Conservation (phyloP, 2,113 vertebrate genomes). For the Colius striatus region DNA sequence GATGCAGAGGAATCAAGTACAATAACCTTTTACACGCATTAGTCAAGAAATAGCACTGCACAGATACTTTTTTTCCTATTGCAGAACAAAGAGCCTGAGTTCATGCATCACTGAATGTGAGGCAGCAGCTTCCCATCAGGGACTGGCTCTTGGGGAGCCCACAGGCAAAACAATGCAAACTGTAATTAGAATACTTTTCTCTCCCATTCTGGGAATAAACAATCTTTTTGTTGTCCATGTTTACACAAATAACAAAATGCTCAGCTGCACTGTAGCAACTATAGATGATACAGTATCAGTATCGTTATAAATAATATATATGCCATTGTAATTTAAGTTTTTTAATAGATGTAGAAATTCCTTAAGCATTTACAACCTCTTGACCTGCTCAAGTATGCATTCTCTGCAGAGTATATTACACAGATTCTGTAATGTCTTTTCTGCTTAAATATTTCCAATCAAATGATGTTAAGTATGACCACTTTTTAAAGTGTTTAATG, state of each 20-base stretch:
- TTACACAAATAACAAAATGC: constrained; percentile 65
- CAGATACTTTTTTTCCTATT: background rate
- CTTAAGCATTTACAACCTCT: background rate
- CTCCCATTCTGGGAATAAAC: constrained; percentile 23
- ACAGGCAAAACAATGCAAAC: constrained; percentile 36
- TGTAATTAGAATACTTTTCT: constrained; percentile 46
- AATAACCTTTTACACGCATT: constrained; percentile 35
- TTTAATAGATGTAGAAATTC: constrained; percentile 39
- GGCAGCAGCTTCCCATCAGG: constrained; percentile 30
- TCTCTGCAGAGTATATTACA: background rate
- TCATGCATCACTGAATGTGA: constrained; percentile 23
- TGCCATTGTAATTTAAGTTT: background rate
- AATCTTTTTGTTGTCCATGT: constrained; percentile 59
- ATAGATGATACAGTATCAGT: background rate
- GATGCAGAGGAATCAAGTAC: constrained; percentile 50
- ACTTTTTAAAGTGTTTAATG: background rate
- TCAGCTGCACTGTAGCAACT: constrained; percentile 23
- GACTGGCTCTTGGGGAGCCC: constrained; percentile 39
- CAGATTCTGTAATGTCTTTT: background rate
- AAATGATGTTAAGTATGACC: background rate
- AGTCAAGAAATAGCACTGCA: background rate
- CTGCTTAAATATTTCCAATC: constrained; percentile 26
- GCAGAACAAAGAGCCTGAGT: constrained; percentile 18
- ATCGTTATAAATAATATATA: constrained; percentile 59
- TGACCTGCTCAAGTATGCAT: background rate